Evolutionary conservation across 1,140 invertebrate genomes (phyloP).

Genomic region (Pseudomyrmex dendroicus): DNA sequence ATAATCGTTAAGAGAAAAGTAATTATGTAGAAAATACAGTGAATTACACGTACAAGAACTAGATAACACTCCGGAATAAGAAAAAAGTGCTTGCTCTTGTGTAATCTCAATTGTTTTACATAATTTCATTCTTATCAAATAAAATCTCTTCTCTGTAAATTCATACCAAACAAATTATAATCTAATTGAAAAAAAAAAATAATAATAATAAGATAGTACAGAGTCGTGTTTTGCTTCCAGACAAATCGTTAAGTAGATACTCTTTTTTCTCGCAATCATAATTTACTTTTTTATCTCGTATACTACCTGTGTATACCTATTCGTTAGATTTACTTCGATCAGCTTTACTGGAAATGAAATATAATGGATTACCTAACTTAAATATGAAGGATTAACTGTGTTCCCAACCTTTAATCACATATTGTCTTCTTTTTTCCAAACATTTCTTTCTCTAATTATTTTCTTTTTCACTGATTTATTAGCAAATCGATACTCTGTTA

Average conservation of each 20-base stretch:
- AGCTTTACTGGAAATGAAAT: slow-evolving; percentile 18
- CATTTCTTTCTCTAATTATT: not conserved
- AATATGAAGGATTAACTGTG: not conserved
- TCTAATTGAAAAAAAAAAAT: slow-evolving; percentile 26
- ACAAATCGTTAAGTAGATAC: slow-evolving; percentile 35
- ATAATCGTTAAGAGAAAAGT: not conserved
- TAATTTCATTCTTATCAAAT: not conserved
- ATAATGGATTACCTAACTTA: not conserved
- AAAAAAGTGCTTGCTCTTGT: too few relatives aligned
- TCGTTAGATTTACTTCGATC: not conserved
- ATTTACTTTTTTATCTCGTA: slow-evolving; percentile 21
- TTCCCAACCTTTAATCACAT: not conserved
- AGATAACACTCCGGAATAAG: too few relatives aligned
- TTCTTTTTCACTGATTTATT: not conserved
- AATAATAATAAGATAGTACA: not conserved
- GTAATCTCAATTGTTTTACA: not conserved
- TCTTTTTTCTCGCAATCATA: not conserved
- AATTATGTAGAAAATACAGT: not conserved
- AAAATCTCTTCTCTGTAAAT: not conserved
- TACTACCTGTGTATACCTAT: not conserved
- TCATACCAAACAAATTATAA: not conserved
- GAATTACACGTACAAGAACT: too few relatives aligned
- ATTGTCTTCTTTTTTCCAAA: not conserved
- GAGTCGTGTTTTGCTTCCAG: slow-evolving; percentile 33
- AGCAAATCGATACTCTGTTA: not conserved